Base-by-base conservation (phyloP, 2,113 vertebrate genomes). In the Salvelinus fontinalis region DNA sequence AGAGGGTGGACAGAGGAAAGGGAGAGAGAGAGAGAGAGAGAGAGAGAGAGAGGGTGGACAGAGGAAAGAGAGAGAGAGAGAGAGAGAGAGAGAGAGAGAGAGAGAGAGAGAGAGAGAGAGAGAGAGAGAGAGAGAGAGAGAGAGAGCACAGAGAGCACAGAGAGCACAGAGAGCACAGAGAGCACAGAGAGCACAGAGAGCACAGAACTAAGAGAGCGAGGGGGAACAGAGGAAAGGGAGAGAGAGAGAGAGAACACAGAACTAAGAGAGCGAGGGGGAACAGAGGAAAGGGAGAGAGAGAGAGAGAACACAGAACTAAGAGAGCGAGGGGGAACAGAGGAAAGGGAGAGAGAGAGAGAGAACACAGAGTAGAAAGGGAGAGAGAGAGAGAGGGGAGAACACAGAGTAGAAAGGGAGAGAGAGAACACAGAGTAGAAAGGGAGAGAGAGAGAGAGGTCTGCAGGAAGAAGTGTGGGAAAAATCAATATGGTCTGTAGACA, bases 401-500 rank as follows among this genome's bases (percentile, higher is more conserved):
- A 59, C 31, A 48, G 12, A 67, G 59, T 24, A 39, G 31, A 82
- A 68, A 69, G 29, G 0, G 29, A 5, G 4, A 31, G 29, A 31
- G 29, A 31, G 29, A 31, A 59, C 31, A 49, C 3, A 77, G 59
- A 24, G n/a, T n/a, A 39, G 31, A 82, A 71, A 69, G 67, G 73
- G 71, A 72, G 60, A 68, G 78, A 79, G 20, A 22, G 7, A 87
- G 80, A 79, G 85, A 87, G 80, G 75, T 88, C 85, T 86, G 84
- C 80, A 65, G 88, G 88, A 76, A 87, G 86, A 92, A 83, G 80
- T 93, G 92, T 93, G 93, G 92, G 91, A 93, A 94, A 93, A 94
- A 94, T 93, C 93, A 94, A 94, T 93, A 94, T 77, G 82, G 81
- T 85, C 86, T 88, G 80, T 86, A 85, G 83, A 89, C 87, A 73